Evolutionary conservation across 2,113 vertebrate genomes (phyloP).

Genomic region (Dolichotis patagonum): DNA sequence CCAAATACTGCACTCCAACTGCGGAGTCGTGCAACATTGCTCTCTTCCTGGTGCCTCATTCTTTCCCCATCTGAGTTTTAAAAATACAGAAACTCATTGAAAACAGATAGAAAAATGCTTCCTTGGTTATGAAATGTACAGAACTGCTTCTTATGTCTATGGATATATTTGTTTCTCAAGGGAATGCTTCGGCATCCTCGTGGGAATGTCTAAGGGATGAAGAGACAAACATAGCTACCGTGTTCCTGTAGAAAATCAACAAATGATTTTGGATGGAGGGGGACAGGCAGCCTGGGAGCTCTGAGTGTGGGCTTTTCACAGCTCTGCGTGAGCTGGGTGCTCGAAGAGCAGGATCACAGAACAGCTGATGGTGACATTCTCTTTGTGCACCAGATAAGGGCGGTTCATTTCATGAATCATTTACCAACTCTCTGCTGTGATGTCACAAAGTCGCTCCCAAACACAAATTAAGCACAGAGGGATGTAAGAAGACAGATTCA

Average conservation of each 20-base stretch:
- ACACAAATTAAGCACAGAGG: background rate
- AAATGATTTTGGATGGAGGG: background rate
- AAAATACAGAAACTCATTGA: background rate
- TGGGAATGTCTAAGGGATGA: background rate
- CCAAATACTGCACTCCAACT: background rate
- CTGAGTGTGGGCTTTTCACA: slow-evolving; percentile 2
- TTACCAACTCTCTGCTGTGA: slow-evolving; percentile 76
- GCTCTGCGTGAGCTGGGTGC: slow-evolving; percentile 46
- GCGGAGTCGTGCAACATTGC: background rate
- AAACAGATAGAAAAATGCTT: background rate
- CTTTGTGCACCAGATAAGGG: slow-evolving; percentile 41
- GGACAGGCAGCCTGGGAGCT: rapidly evolving
- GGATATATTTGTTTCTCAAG: background rate
- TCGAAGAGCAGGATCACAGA: slow-evolving; percentile 12
- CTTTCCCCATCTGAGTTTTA: background rate
- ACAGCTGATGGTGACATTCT: slow-evolving; percentile 57
- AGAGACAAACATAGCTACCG: background rate
- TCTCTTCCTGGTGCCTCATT: background rate
- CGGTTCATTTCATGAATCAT: slow-evolving; percentile 81
- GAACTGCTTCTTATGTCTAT: background rate
- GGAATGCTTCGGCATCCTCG: background rate
- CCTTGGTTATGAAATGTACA: background rate
- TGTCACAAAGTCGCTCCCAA: slow-evolving; percentile 43
- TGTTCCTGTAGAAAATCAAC: background rate
- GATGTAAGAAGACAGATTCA: background rate